A percentile compares a stretch with the other conserved stretches of the same genome.
phyloP scores from a whole-genome alignment of 2,113 vertebrate species.

The Ellobius talpinus region DNA sequence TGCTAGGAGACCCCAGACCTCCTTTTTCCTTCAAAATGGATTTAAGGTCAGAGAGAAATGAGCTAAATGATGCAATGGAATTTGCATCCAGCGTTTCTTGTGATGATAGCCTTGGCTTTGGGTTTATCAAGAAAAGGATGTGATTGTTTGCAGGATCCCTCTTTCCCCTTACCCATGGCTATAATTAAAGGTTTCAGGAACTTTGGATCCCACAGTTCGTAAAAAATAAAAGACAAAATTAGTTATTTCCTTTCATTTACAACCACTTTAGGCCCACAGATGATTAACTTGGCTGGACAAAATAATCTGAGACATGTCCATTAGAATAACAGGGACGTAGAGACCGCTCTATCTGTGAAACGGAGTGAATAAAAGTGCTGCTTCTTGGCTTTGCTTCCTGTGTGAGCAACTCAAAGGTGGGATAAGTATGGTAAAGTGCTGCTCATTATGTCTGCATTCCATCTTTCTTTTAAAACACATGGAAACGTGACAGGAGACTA shows the following conservation, averaged over 20 bases:
- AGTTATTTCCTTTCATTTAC: constrained; percentile 66
- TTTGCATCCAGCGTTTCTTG: constrained; percentile 70
- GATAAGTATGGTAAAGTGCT: constrained; percentile 28
- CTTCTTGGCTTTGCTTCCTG: neutral
- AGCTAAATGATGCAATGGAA: constrained; percentile 70
- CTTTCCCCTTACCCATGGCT: constrained; percentile 14
- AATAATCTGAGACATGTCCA: constrained; percentile 2
- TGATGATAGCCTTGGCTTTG: constrained; percentile 58
- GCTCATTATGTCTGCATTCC: constrained; percentile 37
- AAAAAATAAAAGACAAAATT: constrained; percentile 63
- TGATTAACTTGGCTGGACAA: constrained; percentile 63
- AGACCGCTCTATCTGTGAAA: constrained; percentile 3
- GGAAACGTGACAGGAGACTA: constrained; percentile 33
- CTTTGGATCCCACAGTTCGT: constrained; percentile 50
- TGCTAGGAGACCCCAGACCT: constrained; percentile 47
- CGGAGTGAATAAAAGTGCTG: constrained; percentile 27
- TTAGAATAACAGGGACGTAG: constrained; percentile 32
- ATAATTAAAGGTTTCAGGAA: constrained; percentile 70
- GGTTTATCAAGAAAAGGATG: constrained; percentile 65
- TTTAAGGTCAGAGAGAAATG: constrained; percentile 56
- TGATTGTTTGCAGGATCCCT: constrained; percentile 59
- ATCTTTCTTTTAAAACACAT: constrained; percentile 50
- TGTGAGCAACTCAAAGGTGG: constrained; percentile 40
- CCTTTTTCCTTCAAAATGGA: constrained; percentile 54
- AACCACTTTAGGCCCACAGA: constrained; percentile 49